Base-by-base conservation (phyloP, 2,797 vertebrate genomes). In the Tapera naevia region DNA sequence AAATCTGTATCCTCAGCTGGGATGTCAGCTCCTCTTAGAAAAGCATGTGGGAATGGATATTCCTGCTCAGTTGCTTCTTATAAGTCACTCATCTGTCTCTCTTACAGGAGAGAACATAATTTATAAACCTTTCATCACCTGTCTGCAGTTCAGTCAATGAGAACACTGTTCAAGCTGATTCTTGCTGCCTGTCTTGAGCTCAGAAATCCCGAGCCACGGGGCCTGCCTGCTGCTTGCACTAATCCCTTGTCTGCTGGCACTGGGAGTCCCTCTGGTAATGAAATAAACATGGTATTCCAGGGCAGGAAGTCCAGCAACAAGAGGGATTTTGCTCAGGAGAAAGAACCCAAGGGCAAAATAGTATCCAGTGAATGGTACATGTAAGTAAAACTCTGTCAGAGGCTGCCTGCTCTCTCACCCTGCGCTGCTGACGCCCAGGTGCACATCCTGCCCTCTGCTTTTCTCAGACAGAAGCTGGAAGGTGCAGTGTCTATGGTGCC, bases 241-340 rank as follows among this genome's bases (percentile, higher is more conserved):
- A 60, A 81, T 81, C 41, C 32, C 65, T 74, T 71, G 61, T 75
- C 84, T 92, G 48, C 15, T 66, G 51, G 30, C 66, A 78, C 12
- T 57, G n/a, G 24, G 45, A 85, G n/a, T 85, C 92, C 57, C 32
- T 3, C 61, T 32, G 57, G 45, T 69, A 93, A 91, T 69, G 79
- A 80, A 92, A 83, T 66, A 88, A 89, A 95, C 76, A 95, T 9
- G 35, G 45, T 64, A 83, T 83, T 88, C 43, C 43, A 82, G 79
- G 61, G 65, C 75, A 94, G 75, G 85, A 86, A 91, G 72, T 80
- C 61, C 61, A 83, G 61, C 33, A 91, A 62, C 72, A 76, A 88
- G 46, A 2, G 3, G 33, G 32, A 65, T 39, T 75, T 45, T 23
- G 39, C 84, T 87, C 74, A 61, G 69, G 60, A 88, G 65, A 51